phyloP scores from a whole-genome alignment of 2,797 vertebrate genomes.

The Sylvia borin region DNA sequence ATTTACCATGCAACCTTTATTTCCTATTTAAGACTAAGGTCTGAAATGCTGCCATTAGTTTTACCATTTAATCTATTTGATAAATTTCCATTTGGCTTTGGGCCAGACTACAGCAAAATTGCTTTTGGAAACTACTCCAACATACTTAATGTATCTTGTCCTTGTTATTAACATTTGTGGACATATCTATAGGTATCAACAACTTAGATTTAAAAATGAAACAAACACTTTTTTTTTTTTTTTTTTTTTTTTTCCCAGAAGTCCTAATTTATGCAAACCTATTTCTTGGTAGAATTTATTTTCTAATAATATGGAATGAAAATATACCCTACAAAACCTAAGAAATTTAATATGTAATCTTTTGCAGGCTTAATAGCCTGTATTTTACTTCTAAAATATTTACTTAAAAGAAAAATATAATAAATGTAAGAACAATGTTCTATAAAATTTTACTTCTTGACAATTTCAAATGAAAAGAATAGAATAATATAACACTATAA shows the following conservation, averaged over 20 bases:
- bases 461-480: background rate
- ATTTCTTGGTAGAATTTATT: background rate
- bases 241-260: background rate
- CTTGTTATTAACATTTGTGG: background rate
- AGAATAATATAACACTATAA: too few species aligned
- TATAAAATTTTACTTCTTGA: background rate
- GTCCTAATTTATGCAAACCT: background rate
- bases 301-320: background rate
- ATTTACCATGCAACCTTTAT: conserved; percentile 7
- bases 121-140: conserved; percentile 13
- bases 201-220: background rate
- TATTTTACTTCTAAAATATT: background rate
- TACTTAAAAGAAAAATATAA: background rate
- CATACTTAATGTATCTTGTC: background rate
- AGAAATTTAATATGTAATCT: background rate
- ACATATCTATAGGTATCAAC: background rate
- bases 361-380: background rate
- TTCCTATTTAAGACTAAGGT: conserved; percentile 7
- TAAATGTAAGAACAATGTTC: background rate
- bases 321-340: background rate
- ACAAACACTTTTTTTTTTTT: background rate
- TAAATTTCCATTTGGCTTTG: conserved; percentile 32
- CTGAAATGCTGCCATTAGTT: background rate
- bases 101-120: conserved; percentile 9
- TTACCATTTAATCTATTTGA: conserved; percentile 33